Evolutionary conservation across 2,797 vertebrate species (phyloP).

Genomic region (Rhincodon typus): DNA sequence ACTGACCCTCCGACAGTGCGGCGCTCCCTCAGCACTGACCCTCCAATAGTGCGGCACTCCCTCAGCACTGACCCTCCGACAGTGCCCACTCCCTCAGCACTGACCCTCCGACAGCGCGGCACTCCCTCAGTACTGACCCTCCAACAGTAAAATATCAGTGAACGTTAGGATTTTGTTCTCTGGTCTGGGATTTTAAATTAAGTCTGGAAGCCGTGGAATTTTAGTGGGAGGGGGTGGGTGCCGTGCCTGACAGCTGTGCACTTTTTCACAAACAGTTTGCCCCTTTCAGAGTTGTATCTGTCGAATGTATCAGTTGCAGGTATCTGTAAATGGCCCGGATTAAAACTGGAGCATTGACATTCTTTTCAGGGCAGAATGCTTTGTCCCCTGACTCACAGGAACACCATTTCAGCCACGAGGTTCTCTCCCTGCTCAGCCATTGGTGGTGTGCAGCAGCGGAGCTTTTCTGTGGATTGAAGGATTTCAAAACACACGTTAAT

Average conservation of each 20-base stretch:
- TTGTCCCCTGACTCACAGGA: not conserved
- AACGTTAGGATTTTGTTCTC: not conserved
- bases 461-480: not conserved
- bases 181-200: not conserved
- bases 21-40: too few species aligned
- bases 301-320: not conserved
- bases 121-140: not conserved
- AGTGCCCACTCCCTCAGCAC: too few species aligned
- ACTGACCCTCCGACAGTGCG: too few species aligned
- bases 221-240: not conserved
- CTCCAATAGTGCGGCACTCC: too few species aligned
- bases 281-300: not conserved
- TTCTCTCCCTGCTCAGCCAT: not conserved
- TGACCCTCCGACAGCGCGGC: too few species aligned
- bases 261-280: slow-evolving; percentile 50
- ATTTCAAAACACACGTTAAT: not conserved
- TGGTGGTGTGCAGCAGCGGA: not conserved
- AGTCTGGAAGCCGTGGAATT: not conserved
- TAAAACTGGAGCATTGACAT: not conserved
- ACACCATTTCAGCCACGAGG: not conserved
- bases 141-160: too few species aligned
- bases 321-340: not conserved
- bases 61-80: too few species aligned
- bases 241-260: not conserved
- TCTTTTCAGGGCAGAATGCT: not conserved